Conservation (phyloP, 2,113 vertebrate species). For the Onychostoma macrolepis region DNA sequence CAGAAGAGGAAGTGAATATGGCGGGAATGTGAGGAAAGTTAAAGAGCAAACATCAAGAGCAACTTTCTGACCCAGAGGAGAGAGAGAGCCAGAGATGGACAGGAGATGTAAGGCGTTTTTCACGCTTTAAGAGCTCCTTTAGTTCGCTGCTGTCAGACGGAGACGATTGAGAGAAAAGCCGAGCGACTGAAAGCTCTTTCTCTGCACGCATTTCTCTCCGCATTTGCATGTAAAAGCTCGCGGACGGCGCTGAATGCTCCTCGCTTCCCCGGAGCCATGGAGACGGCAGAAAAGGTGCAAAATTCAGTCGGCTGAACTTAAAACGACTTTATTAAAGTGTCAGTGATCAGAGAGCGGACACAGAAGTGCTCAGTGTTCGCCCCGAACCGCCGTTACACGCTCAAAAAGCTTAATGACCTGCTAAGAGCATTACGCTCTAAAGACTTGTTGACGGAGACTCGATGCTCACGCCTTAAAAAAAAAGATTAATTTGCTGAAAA, state of each 20-base stretch:
- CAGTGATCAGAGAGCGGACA: constrained; percentile 95
- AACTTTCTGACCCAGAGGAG: constrained; percentile 81
- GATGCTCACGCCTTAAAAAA: constrained; percentile 62
- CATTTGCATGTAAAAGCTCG: constrained; percentile 97
- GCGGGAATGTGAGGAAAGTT: constrained; percentile 82
- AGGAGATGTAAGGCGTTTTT: constrained; percentile 84
- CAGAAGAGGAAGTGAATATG: constrained; percentile 70
- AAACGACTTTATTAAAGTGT: constrained; percentile 99
- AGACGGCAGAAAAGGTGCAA: constrained; percentile 95
- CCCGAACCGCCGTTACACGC: constrained; percentile 82
- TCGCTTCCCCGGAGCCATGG: constrained; percentile 91
- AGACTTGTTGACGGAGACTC: constrained; percentile 72
- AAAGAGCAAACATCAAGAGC: constrained; percentile 81
- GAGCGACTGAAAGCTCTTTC: constrained; percentile 66
- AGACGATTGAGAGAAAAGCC: constrained; percentile 80
- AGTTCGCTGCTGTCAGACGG: constrained; percentile 85
- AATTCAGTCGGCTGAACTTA: constrained; percentile 98
- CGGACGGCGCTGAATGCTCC: constrained; percentile 83
- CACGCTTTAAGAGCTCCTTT: constrained; percentile 82
- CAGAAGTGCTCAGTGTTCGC: constrained; percentile 90
- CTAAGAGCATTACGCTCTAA: constrained; percentile 83
- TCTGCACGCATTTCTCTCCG: constrained; percentile 26
- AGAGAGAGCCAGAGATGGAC: constrained; percentile 61
- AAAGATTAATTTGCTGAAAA: constrained; percentile 76
- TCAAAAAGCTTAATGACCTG: constrained; percentile 83